Conservation (phyloP, 2,888 invertebrate species). For the Synergus umbraculus region DNA sequence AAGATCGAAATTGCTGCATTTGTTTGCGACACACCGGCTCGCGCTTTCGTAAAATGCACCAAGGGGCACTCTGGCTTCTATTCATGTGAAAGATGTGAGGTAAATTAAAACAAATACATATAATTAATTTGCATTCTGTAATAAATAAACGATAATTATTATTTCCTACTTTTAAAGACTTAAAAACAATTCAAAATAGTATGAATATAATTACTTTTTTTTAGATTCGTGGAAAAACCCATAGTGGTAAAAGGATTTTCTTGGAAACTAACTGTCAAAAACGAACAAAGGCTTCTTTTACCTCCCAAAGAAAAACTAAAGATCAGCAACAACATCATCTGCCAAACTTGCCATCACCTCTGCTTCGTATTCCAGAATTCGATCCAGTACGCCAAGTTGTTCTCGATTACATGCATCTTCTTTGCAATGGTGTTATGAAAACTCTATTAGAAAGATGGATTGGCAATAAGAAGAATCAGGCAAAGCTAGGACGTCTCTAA, state of each 20-base stretch:
- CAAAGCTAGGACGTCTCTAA: constrained; percentile 37
- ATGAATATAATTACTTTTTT: neutral
- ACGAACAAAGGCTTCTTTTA: constrained; percentile 41
- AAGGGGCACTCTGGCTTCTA: constrained; percentile 4
- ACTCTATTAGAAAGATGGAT: constrained; percentile 40
- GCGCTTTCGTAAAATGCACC: neutral
- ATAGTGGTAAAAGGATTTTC: constrained; percentile 43
- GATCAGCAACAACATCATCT: constrained; percentile 41
- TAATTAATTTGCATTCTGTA: neutral
- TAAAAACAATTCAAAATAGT: neutral
- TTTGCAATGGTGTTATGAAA: constrained; percentile 44
- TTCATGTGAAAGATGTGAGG: constrained; percentile 19
- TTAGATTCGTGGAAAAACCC: neutral
- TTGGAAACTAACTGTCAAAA: constrained; percentile 5
- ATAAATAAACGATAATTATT: neutral
- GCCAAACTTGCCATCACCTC: constrained; percentile 34
- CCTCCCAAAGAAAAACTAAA: neutral
- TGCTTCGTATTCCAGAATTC: constrained; percentile 44
- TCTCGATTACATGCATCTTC: constrained; percentile 48
- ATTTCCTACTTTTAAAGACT: neutral
- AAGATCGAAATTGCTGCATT: neutral
- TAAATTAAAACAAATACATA: constrained; percentile 3
- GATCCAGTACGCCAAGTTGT: constrained; percentile 44
- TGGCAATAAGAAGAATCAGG: constrained; percentile 10
- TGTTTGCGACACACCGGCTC: constrained; percentile 1